phyloP scores from a whole-genome alignment of 2,113 vertebrate species.

The Clarias batrachus region DNA sequence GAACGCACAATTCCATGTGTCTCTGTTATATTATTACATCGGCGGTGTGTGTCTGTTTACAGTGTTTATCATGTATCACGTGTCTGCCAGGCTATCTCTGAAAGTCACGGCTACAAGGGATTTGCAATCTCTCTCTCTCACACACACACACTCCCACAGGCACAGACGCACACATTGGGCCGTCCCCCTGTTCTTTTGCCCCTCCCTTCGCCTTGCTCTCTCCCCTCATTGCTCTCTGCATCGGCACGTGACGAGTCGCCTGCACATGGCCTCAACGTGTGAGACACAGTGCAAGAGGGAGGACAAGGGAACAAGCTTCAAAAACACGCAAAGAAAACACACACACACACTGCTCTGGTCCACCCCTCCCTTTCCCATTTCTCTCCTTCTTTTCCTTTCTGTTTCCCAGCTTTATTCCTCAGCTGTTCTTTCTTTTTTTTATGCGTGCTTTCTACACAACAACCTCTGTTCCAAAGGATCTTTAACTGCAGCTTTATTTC shows the following conservation, averaged over 20 bases:
- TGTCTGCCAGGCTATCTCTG: not conserved
- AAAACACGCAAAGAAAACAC: slow-evolving; percentile 56
- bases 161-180: not conserved
- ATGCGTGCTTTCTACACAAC: not conserved
- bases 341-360: not conserved
- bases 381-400: slow-evolving; percentile 4
- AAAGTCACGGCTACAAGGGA: slow-evolving; percentile 24
- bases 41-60: not conserved
- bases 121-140: slow-evolving; percentile 22
- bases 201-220: slow-evolving; percentile 49
- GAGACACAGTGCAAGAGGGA: slow-evolving; percentile 58
- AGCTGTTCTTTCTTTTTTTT: slow-evolving; percentile 19
- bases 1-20: slow-evolving; percentile 41
- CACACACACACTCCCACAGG: not conserved
- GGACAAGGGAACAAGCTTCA: slow-evolving; percentile 48
- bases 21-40: not conserved
- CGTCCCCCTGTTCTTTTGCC: slow-evolving; percentile 45
- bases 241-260: slow-evolving; percentile 72
- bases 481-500: not conserved
- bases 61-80: not conserved
- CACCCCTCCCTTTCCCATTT: slow-evolving; percentile 29
- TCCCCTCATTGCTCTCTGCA: slow-evolving; percentile 69
- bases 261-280: slow-evolving; percentile 78
- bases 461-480: not conserved
- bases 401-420: slow-evolving; percentile 16